Evolutionary conservation across 2,888 invertebrate species (phyloP).

Genomic region (Erebia ligea): DNA sequence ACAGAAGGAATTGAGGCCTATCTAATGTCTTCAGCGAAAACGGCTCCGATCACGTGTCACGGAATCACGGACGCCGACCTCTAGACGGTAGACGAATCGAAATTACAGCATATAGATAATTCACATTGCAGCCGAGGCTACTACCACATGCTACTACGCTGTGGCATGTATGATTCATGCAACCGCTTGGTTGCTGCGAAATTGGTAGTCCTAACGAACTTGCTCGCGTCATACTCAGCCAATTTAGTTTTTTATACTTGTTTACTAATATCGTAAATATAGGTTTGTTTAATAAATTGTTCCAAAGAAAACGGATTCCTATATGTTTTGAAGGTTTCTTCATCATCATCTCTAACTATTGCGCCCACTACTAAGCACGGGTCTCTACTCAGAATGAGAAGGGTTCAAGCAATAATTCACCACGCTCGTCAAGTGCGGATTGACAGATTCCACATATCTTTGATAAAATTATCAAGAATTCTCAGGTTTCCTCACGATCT

Average conservation of each 20-base stretch:
- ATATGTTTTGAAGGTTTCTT: neutral
- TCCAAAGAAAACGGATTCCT: conserved; percentile 5
- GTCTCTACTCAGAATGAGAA: no score
- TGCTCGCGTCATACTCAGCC: conserved; percentile 45
- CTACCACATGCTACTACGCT: conserved; percentile 51
- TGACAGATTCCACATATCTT: no score
- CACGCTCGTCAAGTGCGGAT: no score
- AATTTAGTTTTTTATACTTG: conserved; percentile 17
- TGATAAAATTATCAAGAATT: no score
- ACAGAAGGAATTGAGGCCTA: neutral
- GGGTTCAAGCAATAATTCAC: no score
- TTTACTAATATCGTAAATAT: conserved; percentile 2
- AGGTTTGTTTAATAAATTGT: neutral
- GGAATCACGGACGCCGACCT: conserved; percentile 51
- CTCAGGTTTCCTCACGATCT: no score
- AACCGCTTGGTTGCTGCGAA: conserved; percentile 41
- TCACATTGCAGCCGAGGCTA: conserved; percentile 58
- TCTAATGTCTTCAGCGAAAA: conserved; percentile 13
- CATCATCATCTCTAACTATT: no score
- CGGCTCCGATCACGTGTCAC: conserved; percentile 34
- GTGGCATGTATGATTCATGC: conserved; percentile 64
- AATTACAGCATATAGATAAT: conserved; percentile 51
- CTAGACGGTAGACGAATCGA: conserved; percentile 52
- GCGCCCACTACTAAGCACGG: no score
- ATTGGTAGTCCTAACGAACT: conserved; percentile 44